Evolutionary conservation across 2,797 vertebrate species (phyloP).

Genomic region (Tinamus major): DNA sequence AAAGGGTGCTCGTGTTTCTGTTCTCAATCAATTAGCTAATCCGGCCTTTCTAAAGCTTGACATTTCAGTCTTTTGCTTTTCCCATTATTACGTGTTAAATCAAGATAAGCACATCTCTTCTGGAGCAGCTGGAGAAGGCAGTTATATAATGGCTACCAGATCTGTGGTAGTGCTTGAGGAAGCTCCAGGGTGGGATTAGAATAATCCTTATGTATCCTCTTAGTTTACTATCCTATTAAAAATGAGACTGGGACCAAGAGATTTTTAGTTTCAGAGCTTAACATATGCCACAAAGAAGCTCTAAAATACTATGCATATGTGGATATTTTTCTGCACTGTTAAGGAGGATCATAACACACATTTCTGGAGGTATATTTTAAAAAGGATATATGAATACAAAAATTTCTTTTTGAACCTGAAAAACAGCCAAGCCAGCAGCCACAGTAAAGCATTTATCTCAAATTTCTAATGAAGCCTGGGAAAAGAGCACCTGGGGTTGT

Average conservation of each 20-base stretch:
- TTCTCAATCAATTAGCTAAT: slow-evolving; percentile 60
- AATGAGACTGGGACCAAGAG: slow-evolving; percentile 37
- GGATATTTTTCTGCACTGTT: slow-evolving; percentile 27
- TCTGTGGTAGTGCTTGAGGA: slow-evolving; percentile 10
- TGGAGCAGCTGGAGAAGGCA: slow-evolving; percentile 30
- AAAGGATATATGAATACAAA: background rate
- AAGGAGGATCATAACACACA: background rate
- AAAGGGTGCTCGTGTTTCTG: slow-evolving; percentile 23
- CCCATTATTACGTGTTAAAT: slow-evolving; percentile 56
- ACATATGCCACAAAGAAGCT: slow-evolving; percentile 26
- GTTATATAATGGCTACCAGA: slow-evolving; percentile 27
- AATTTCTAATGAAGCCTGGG: slow-evolving; percentile 9
- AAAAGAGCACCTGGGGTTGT: slow-evolving; percentile 23
- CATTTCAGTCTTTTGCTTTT: slow-evolving; percentile 38
- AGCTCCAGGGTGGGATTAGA: slow-evolving; percentile 62
- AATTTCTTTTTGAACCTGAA: background rate
- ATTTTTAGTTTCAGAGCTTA: slow-evolving; percentile 24
- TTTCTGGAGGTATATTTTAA: background rate
- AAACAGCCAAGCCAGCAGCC: slow-evolving; percentile 30
- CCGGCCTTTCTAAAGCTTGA: background rate
- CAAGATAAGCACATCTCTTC: slow-evolving; percentile 63
- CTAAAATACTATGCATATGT: slow-evolving; percentile 6
- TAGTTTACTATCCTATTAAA: slow-evolving; percentile 63
- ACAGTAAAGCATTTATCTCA: slow-evolving; percentile 8
- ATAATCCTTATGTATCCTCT: slow-evolving; percentile 56